A percentile compares a stretch with the other conserved stretches of the same genome.
Evolutionary conservation across 2,888 invertebrate genomes (phyloP).

Genomic region (Aleiodes testaceus): DNA sequence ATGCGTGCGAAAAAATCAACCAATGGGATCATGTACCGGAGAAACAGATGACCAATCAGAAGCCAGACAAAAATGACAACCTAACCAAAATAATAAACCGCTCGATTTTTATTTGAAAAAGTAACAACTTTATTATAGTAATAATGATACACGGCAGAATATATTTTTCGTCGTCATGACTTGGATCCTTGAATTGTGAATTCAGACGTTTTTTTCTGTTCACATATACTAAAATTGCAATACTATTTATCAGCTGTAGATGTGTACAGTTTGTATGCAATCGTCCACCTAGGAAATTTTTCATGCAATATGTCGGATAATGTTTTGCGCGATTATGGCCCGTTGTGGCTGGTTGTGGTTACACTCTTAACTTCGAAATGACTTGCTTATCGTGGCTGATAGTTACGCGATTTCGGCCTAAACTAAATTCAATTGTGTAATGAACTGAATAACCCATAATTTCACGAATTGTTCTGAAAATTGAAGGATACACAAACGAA

Average conservation of each 20-base stretch:
- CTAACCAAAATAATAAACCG: too few species aligned
- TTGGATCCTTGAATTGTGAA: too few species aligned
- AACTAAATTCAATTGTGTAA: conserved; percentile 59
- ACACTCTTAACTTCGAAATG: conserved; percentile 61
- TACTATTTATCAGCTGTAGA: too few species aligned
- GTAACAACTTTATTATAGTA: too few species aligned
- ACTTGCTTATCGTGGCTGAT: conserved; percentile 63
- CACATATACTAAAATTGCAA: too few species aligned
- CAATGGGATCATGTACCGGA: background rate
- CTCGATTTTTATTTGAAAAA: too few species aligned
- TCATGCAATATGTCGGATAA: conserved; percentile 69
- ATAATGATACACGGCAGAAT: too few species aligned
- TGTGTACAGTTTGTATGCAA: conserved; percentile 33
- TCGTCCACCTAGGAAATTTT: conserved; percentile 64
- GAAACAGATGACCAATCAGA: too few species aligned
- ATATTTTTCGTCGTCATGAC: too few species aligned
- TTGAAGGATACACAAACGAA: conserved; percentile 12
- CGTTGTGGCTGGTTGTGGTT: conserved; percentile 54
- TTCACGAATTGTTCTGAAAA: background rate
- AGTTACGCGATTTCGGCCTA: conserved; percentile 63
- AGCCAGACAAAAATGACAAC: too few species aligned
- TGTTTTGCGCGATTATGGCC: conserved; percentile 65
- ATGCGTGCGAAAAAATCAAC: background rate
- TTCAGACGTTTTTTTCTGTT: too few species aligned
- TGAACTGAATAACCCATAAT: conserved; percentile 41